Conservation (phyloP, 2,888 invertebrate genomes). For the Caenorhabditis wallacei region DNA sequence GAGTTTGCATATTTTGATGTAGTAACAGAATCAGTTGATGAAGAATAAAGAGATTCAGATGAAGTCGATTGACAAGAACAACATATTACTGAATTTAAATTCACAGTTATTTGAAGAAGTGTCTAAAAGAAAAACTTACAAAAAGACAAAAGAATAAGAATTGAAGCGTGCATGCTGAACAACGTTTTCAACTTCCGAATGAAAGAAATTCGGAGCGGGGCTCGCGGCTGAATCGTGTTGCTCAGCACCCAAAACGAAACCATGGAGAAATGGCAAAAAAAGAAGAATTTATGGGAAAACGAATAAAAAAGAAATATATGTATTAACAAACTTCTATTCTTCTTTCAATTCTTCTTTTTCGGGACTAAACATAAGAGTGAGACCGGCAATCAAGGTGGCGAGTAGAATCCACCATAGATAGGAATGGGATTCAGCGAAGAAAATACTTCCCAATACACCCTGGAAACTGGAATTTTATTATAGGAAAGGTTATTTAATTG, state of each 20-base stretch:
- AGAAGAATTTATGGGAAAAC: constrained; percentile 19
- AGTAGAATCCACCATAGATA: constrained; percentile 58
- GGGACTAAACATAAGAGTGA: constrained; percentile 48
- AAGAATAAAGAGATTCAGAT: neutral
- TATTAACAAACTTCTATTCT: constrained; percentile 3
- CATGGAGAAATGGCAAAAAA: constrained; percentile 15
- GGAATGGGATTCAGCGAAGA: constrained; percentile 59
- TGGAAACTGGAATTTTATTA: constrained; percentile 16
- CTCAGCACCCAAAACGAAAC: constrained; percentile 19
- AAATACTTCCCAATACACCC: constrained; percentile 51
- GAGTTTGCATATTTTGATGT: constrained; percentile 29
- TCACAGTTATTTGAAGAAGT: neutral
- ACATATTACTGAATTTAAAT: neutral
- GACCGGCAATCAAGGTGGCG: constrained; percentile 41
- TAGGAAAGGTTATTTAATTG: neutral
- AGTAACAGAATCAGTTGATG: neutral
- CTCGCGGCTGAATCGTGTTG: constrained; percentile 16
- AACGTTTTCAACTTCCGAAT: constrained; percentile 8
- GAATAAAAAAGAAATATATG: constrained; percentile 3
- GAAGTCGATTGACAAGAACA: constrained; percentile 12
- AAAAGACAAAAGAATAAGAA: neutral
- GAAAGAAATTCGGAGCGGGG: constrained; percentile 4
- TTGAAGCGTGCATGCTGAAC: constrained; percentile 5
- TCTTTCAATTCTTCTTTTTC: constrained; percentile 28
- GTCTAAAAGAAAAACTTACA: neutral